Evolutionary conservation across 2,797 vertebrate genomes (phyloP).

Genomic region (Peromyscus eremicus): DNA sequence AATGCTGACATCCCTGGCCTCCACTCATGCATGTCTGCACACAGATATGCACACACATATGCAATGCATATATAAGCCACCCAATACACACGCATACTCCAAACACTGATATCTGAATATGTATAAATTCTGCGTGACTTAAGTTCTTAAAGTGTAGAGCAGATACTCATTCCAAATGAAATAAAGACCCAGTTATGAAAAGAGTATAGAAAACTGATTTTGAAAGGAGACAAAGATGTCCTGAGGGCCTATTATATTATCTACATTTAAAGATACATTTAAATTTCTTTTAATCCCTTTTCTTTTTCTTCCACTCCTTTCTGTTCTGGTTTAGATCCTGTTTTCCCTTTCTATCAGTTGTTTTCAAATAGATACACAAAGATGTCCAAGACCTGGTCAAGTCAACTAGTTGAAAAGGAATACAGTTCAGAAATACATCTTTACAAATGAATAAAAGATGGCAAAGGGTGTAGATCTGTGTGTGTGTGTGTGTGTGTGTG

Average conservation of each 20-base stretch:
- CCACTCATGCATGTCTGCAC: neutral
- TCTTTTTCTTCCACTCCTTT: neutral
- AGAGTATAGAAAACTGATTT: neutral
- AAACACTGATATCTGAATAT: neutral
- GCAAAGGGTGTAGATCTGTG: neutral
- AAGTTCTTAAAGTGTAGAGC: neutral
- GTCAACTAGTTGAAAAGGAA: neutral
- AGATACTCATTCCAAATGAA: neutral
- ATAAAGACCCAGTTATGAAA: neutral
- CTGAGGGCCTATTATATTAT: neutral
- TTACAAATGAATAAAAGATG: neutral
- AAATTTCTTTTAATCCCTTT: neutral
- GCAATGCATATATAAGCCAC: neutral
- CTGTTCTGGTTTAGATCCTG: neutral
- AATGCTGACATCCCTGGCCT: neutral
- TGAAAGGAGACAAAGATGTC: conserved; percentile 27
- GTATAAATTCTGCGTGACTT: neutral
- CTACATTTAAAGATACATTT: neutral
- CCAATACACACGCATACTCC: neutral
- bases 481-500: neutral
- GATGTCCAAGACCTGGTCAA: neutral
- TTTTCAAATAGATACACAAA: conserved; percentile 10
- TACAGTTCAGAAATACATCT: neutral
- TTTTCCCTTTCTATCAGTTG: conserved; percentile 13
- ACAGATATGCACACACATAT: neutral